phyloP scores from a whole-genome alignment of 2,888 invertebrate genomes.

The Ptycholaimellus sp. region DNA sequence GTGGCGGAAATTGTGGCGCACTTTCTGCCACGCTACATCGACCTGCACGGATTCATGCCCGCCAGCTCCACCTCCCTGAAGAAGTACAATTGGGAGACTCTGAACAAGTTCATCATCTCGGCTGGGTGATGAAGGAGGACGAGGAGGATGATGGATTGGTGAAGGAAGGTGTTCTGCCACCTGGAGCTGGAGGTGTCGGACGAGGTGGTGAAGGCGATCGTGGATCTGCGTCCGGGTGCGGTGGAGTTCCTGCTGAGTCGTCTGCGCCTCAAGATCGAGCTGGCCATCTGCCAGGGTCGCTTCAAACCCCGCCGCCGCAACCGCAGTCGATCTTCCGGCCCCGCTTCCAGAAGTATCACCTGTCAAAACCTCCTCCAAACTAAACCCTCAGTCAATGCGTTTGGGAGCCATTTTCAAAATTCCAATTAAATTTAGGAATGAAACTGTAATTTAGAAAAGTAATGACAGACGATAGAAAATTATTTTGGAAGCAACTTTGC shows the following conservation, averaged over 20 bases:
- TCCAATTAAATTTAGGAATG: too few species aligned
- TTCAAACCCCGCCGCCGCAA: neutral
- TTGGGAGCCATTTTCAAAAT: too few species aligned
- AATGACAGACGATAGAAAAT: too few species aligned
- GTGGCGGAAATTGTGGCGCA: conserved; percentile 26
- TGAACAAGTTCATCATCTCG: conserved; percentile 29
- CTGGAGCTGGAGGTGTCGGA: conserved; percentile 4
- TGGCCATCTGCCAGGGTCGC: conserved; percentile 2
- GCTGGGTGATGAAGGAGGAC: too few species aligned
- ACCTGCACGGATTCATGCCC: conserved; percentile 27
- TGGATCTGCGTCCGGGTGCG: conserved; percentile 5
- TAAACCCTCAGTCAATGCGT: too few species aligned
- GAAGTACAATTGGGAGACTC: conserved; percentile 27
- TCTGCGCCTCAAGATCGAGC: conserved; percentile 4
- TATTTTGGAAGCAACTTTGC: too few species aligned
- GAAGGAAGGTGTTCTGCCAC: conserved; percentile 6
- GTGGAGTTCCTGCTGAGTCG: too few species aligned
- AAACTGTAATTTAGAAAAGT: too few species aligned
- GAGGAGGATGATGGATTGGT: too few species aligned
- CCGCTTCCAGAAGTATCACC: too few species aligned
- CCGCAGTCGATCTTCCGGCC: too few species aligned
- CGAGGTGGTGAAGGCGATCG: conserved; percentile 4
- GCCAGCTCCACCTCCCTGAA: conserved; percentile 23
- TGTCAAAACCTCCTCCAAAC: too few species aligned
- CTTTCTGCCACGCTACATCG: conserved; percentile 26